A percentile compares a stretch with the other conserved stretches of the same genome.
Conservation (phyloP, 2,797 vertebrate species). For the Spinus olivaceus region DNA sequence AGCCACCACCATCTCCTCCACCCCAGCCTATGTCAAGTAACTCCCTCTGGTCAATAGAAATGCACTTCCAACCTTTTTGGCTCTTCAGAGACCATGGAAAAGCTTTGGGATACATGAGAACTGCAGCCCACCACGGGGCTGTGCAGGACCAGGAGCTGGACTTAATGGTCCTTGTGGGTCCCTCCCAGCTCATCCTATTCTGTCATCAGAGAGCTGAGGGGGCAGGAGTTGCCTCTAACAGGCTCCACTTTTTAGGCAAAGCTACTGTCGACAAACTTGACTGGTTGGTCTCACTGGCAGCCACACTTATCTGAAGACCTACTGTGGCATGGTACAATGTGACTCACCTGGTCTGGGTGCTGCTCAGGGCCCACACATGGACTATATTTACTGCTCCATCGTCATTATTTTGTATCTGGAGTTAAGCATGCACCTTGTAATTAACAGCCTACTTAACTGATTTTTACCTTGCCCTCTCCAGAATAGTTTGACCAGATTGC, state of each 20-base stretch:
- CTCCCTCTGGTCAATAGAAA: background rate
- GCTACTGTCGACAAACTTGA: background rate
- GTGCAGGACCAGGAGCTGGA: background rate
- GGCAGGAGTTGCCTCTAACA: background rate
- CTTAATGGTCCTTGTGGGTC: background rate
- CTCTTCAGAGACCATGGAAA: background rate
- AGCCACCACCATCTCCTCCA: background rate
- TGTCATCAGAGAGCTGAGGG: background rate
- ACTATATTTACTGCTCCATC: background rate
- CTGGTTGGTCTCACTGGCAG: rapidly evolving
- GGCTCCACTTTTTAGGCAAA: background rate
- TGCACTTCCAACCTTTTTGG: background rate
- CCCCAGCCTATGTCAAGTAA: background rate
- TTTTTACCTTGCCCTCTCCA: background rate
- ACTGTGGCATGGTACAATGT: background rate
- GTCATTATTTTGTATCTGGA: background rate
- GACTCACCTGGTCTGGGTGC: background rate
- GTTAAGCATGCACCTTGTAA: background rate
- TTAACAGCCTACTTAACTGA: background rate
- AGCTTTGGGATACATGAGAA: background rate
- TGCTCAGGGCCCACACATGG: background rate
- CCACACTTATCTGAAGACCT: background rate
- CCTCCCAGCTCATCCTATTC: background rate
- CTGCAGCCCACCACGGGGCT: background rate
- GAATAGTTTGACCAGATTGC: background rate